Conservation (phyloP, 2,113 vertebrate genomes). For the Oryzias javanicus region DNA sequence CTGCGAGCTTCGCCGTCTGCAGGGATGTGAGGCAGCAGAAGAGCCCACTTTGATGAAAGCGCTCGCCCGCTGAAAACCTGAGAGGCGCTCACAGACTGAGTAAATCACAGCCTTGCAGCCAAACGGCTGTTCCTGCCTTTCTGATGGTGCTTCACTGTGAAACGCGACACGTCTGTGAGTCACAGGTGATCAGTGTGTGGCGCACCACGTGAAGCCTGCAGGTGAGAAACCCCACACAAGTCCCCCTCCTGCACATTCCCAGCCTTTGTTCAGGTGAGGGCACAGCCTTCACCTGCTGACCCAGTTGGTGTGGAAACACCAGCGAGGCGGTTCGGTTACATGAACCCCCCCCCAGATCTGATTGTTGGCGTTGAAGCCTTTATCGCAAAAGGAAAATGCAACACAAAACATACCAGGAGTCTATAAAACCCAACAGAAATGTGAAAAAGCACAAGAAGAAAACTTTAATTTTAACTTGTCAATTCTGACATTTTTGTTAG, state of each 20-base stretch:
- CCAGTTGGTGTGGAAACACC: neutral
- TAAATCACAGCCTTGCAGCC: neutral
- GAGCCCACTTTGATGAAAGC: slow-evolving; percentile 12
- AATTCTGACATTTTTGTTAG: no score
- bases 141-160: slow-evolving; percentile 32
- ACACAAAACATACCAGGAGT: no score
- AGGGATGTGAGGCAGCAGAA: slow-evolving; percentile 10
- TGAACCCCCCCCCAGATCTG: no score
- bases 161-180: slow-evolving; percentile 10
- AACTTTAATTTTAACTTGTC: no score
- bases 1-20: slow-evolving; percentile 31
- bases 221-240: no score
- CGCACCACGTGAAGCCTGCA: no score
- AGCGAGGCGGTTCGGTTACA: neutral
- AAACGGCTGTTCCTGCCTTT: slow-evolving; percentile 2
- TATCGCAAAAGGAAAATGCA: no score
- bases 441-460: no score
- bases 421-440: no score
- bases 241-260: neutral
- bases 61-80: slow-evolving; percentile 6
- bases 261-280: neutral
- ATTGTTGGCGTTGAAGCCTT: no score
- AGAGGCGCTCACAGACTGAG: neutral
- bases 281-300: neutral
- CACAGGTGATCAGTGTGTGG: no score